Conservation (phyloP, 2,888 invertebrate species). For the Zootermopsis nevadensis region DNA sequence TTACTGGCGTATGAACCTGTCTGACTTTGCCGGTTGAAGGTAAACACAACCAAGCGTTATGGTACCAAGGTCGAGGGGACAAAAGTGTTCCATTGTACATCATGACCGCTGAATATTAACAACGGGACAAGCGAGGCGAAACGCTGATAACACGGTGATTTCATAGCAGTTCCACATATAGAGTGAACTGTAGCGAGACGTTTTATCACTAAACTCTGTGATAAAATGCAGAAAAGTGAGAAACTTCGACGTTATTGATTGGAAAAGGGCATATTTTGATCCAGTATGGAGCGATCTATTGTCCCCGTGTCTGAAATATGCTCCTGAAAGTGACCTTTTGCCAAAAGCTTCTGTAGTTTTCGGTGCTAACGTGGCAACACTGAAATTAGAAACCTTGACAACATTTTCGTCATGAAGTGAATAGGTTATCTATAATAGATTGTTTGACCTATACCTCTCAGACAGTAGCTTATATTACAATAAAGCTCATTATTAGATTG, state of each 20-base stretch:
- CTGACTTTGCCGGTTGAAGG: background rate
- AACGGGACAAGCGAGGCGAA: background rate
- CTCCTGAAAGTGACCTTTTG: background rate
- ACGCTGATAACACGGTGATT: too few species aligned
- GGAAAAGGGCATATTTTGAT: too few species aligned
- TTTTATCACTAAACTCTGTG: too few species aligned
- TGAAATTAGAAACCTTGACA: background rate
- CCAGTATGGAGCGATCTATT: background rate
- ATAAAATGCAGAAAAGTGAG: too few species aligned
- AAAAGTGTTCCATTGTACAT: constrained; percentile 3
- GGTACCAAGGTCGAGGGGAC: constrained; percentile 18
- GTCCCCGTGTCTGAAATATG: too few species aligned
- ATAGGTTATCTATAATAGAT: background rate
- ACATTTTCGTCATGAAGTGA: background rate
- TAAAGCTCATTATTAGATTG: too few species aligned
- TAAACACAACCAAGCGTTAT: background rate
- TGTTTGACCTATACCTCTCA: background rate
- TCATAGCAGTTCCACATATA: too few species aligned
- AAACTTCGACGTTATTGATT: too few species aligned
- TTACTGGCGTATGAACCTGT: constrained; percentile 12
- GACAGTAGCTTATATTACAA: background rate
- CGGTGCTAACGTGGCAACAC: background rate
- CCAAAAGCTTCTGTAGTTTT: background rate
- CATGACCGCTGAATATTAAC: constrained; percentile 19
- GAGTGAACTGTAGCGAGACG: too few species aligned